These are phyloP conservation scores for Vireo altiloquus DNA, from an alignment of 2,113 vertebrate species.

Conservation along the genomic window DNA sequence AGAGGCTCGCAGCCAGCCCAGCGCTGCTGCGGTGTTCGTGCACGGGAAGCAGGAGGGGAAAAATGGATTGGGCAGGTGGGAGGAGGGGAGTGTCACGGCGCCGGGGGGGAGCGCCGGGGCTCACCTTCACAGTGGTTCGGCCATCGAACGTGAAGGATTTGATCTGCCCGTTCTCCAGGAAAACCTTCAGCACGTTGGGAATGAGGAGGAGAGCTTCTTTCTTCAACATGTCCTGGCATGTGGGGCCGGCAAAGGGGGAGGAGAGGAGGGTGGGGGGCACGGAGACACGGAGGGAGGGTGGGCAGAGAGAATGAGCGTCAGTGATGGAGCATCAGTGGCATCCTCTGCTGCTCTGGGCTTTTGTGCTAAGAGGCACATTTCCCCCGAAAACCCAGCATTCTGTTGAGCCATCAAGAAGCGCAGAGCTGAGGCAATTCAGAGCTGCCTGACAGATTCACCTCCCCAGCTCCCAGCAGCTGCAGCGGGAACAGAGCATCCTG, in stretches of 20 bases:
- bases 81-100: fast-evolving
- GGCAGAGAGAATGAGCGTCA: background rate
- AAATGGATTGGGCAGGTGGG: background rate
- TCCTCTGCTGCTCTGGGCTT: background rate
- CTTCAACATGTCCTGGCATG: constrained; percentile 93
- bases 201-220: constrained; percentile 97
- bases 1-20: background rate
- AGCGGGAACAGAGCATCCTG: background rate
- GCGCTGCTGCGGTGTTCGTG: background rate
- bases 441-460: background rate
- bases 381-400: background rate
- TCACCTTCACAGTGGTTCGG: constrained; percentile 95
- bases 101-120: fast-evolving
- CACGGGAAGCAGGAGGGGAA: background rate
- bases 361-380: background rate
- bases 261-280: background rate
- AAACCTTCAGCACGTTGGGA: constrained; percentile 97
- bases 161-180: constrained; percentile 98
- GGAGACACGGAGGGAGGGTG: background rate
- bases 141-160: constrained; percentile 98
- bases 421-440: background rate
- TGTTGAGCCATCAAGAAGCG: background rate
- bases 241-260: background rate
- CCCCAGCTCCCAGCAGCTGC: background rate
- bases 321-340: background rate